phyloP scores from a whole-genome alignment of 2,113 vertebrate genomes.

The Chlorodrepanis virens region DNA sequence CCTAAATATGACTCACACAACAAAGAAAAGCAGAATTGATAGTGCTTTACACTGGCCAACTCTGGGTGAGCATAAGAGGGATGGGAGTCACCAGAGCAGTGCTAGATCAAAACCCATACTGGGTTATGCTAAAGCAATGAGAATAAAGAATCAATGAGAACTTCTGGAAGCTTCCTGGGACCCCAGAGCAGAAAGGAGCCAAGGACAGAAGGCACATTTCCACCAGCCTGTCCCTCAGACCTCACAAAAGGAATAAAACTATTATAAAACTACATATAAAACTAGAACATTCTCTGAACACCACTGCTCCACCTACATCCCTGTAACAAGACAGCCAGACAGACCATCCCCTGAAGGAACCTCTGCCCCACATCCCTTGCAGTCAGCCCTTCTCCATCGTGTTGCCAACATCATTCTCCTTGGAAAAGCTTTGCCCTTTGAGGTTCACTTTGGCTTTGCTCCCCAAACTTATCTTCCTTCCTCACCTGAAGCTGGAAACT shows the following conservation, averaged over 20 bases:
- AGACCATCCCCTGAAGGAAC: not conserved
- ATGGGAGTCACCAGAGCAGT: not conserved
- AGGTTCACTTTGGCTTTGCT: not conserved
- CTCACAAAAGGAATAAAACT: not conserved
- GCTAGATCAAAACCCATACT: not conserved
- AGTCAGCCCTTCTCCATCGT: rapidly evolving
- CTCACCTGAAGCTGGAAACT: not conserved
- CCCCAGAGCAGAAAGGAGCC: not conserved
- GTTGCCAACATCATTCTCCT: rapidly evolving
- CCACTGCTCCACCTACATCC: not conserved
- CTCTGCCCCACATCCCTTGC: rapidly evolving
- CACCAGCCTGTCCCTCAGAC: not conserved
- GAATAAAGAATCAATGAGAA: not conserved
- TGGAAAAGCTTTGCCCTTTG: not conserved
- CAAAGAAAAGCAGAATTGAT: not conserved
- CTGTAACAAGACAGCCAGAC: rapidly evolving
- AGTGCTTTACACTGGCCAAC: not conserved
- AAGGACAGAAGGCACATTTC: not conserved
- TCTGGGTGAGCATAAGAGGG: not conserved
- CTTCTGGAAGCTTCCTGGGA: not conserved
- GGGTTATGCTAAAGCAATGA: rapidly evolving
- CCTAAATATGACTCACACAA: not conserved
- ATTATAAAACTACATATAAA: no score
- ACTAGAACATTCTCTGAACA: not conserved
- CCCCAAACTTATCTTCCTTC: not conserved